Evolutionary conservation across 1,140 invertebrate species (phyloP).

Genomic region (Calephelis nemesis): DNA sequence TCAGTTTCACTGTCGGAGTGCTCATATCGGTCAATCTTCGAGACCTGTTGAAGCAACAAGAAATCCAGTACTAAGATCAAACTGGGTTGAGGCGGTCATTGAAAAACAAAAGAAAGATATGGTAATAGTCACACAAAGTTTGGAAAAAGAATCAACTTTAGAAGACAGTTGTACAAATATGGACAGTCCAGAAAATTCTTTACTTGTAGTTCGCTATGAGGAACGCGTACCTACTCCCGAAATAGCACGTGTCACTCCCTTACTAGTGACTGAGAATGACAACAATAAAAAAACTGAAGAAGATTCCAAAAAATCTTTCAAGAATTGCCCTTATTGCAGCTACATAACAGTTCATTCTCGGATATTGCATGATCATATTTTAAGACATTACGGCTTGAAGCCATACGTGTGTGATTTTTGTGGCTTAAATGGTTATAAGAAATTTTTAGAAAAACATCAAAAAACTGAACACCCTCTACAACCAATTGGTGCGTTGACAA

Average conservation of each 20-base stretch:
- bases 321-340: constrained; percentile 42
- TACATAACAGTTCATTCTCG: constrained; percentile 23
- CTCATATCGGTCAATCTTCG: constrained; percentile 34
- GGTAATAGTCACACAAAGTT: constrained; percentile 17
- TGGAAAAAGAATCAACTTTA: not conserved
- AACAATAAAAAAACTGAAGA: constrained; percentile 50
- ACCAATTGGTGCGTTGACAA: not conserved
- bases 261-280: constrained; percentile 39
- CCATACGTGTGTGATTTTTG: constrained; percentile 49
- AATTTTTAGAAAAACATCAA: constrained; percentile 35
- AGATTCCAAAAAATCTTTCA: constrained; percentile 30
- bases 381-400: constrained; percentile 50
- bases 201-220: constrained; percentile 60
- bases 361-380: constrained; percentile 36
- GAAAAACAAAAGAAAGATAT: constrained; percentile 43
- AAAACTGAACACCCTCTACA: constrained; percentile 26
- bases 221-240: constrained; percentile 47
- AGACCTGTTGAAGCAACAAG: constrained; percentile 49
- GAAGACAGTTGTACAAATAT: not conserved
- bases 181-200: constrained; percentile 43
- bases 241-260: constrained; percentile 17
- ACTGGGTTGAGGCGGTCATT: constrained; percentile 52
- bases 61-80: constrained; percentile 37
- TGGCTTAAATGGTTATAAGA: constrained; percentile 28
- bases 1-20: constrained; percentile 58